Evolutionary conservation across 2,113 vertebrate species (phyloP).

Genomic region (Pongo pygmaeus): DNA sequence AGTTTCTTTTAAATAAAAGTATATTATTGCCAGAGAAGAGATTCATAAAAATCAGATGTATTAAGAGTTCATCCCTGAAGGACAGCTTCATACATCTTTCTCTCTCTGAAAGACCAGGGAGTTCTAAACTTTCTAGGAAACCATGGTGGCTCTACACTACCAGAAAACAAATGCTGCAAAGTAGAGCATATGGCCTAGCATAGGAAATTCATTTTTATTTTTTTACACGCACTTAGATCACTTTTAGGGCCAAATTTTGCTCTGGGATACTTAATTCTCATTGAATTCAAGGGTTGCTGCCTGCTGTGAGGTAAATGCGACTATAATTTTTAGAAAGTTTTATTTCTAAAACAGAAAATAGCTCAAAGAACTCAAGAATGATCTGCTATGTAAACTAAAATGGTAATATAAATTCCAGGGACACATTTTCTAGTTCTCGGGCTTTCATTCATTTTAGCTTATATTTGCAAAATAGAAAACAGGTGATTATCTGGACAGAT

Average conservation of each 20-base stretch:
- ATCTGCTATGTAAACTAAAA: background rate
- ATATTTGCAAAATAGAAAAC: background rate
- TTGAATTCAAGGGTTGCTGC: background rate
- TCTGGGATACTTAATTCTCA: background rate
- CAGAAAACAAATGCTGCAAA: background rate
- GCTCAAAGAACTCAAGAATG: background rate
- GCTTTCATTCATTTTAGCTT: background rate
- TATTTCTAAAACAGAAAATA: slow-evolving; percentile 42
- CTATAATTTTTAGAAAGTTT: slow-evolving; percentile 23
- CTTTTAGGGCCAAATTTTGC: slow-evolving; percentile 42
- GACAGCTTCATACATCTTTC: background rate
- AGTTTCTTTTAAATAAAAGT: background rate
- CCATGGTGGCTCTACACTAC: background rate
- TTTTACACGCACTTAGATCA: background rate
- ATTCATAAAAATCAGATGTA: background rate
- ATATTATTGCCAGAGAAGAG: background rate
- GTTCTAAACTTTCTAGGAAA: background rate
- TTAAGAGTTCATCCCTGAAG: background rate
- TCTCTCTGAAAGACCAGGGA: background rate
- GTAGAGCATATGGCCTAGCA: background rate
- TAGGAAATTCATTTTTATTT: slow-evolving; percentile 10
- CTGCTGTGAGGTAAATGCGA: background rate
- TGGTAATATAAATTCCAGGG: background rate
- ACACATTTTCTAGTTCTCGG: background rate
- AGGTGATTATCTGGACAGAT: background rate